Conservation (phyloP, 2,797 vertebrate genomes). For the Chelonia mydas region DNA sequence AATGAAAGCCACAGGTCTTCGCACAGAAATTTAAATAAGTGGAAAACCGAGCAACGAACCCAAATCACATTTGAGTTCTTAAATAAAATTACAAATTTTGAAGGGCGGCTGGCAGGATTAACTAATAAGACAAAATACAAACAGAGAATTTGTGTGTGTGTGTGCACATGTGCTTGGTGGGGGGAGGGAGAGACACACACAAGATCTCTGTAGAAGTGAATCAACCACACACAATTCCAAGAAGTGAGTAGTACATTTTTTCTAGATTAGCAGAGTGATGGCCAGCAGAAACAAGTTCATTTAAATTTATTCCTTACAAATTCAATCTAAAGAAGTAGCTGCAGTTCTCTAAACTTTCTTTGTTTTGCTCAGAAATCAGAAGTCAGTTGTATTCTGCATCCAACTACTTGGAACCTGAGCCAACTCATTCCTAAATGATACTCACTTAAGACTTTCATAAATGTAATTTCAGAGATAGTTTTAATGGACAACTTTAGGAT, state of each 20-base stretch:
- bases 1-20: neutral
- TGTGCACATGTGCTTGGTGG: neutral
- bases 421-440: neutral
- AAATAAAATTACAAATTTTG: neutral
- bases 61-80: neutral
- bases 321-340: neutral
- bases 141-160: neutral
- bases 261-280: neutral
- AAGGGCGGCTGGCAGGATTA: neutral
- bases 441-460: neutral
- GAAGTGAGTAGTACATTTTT: neutral
- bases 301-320: neutral
- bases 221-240: neutral
- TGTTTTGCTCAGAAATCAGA: neutral
- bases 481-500: neutral
- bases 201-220: neutral
- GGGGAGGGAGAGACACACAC: too few species aligned
- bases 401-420: neutral
- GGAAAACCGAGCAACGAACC: neutral
- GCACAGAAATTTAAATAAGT: neutral
- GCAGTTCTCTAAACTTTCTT: neutral
- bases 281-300: neutral
- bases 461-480: neutral
- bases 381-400: neutral
- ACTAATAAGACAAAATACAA: neutral